A percentile compares a stretch with the other conserved stretches of the same genome.
Evolutionary conservation across 2,113 vertebrate genomes (phyloP).

Genomic region (Limnothrissa miodon): DNA sequence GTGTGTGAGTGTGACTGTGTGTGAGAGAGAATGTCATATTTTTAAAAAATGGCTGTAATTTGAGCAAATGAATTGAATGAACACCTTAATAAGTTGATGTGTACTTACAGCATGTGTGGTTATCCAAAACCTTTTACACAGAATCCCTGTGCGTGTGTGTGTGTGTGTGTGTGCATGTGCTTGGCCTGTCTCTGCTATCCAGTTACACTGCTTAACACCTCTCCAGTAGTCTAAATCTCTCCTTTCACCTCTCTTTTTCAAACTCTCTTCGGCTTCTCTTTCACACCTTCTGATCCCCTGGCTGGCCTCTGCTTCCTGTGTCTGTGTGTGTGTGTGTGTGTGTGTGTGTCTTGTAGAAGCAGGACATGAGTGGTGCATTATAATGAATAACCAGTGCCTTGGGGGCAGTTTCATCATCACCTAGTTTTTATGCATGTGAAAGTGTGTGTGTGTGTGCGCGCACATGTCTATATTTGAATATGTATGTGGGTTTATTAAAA

Average conservation of each 20-base stretch:
- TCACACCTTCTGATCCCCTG: neutral
- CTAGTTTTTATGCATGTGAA: neutral
- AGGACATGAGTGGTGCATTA: too few species aligned
- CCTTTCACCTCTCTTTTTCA: slow-evolving; percentile 11
- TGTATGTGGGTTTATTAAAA: neutral
- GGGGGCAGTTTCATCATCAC: neutral
- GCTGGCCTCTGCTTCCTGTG: neutral
- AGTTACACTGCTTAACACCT: neutral
- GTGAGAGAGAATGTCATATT: neutral
- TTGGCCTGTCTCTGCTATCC: neutral
- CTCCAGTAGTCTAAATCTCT: neutral
- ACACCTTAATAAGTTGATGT: too few species aligned
- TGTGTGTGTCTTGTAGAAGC: neutral
- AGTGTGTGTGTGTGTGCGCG: neutral
- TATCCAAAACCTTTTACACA: too few species aligned
- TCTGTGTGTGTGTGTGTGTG: neutral
- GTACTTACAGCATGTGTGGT: too few species aligned
- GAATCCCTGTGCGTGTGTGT: neutral
- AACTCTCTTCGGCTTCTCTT: neutral
- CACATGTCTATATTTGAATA: neutral
- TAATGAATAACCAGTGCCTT: neutral
- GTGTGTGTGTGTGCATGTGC: neutral
- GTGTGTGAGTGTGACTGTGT: neutral
- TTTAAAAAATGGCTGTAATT: too few species aligned
- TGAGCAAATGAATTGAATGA: too few species aligned